Conservation (phyloP, 2,113 vertebrate genomes). For the Clinocottus analis region DNA sequence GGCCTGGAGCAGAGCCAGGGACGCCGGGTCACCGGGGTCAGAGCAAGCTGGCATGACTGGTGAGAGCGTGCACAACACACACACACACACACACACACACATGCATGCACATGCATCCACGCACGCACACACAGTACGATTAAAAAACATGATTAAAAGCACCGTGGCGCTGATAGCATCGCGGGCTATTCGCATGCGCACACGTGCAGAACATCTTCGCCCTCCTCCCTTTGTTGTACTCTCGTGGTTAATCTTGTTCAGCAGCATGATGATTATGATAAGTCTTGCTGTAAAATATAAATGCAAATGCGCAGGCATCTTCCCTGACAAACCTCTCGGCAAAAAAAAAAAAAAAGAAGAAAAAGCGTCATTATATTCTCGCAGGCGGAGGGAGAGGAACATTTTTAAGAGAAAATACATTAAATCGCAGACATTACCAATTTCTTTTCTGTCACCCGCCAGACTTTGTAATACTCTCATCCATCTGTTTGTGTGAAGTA, state of each 20-base stretch:
- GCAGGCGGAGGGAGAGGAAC: conserved; percentile 48
- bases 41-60: conserved; percentile 57
- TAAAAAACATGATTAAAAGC: conserved; percentile 61
- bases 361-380: conserved; percentile 61
- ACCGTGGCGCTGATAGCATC: conserved; percentile 47
- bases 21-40: conserved; percentile 67
- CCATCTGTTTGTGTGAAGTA: conserved; percentile 64
- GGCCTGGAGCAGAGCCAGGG: conserved; percentile 65
- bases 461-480: conserved; percentile 63
- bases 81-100: conserved; percentile 13
- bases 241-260: conserved; percentile 62
- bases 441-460: conserved; percentile 63
- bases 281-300: conserved; percentile 71
- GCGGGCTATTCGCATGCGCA: conserved; percentile 55
- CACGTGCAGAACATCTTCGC: conserved; percentile 58
- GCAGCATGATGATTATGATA: conserved; percentile 66
- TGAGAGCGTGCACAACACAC: conserved; percentile 22
- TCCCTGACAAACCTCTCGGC: conserved; percentile 62
- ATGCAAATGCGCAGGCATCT: conserved; percentile 67
- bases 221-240: conserved; percentile 55
- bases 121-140: conserved; percentile 36
- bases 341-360: too few relatives aligned
- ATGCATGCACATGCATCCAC: conserved; percentile 10
- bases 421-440: conserved; percentile 60
- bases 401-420: conserved; percentile 62